Evolutionary conservation across 2,797 vertebrate species (phyloP).

Genomic region (Enteromius argenteus): DNA sequence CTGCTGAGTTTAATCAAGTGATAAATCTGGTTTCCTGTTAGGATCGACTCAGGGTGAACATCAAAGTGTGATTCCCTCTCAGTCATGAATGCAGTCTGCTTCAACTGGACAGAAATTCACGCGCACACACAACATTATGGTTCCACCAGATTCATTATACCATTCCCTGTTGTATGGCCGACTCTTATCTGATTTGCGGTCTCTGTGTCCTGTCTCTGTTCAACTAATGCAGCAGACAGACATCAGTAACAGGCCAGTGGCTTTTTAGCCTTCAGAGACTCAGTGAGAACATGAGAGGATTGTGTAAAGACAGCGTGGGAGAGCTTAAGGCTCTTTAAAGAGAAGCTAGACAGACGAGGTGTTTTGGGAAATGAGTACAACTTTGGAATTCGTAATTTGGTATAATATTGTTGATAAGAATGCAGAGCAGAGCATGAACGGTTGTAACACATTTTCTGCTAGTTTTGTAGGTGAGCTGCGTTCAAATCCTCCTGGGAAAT

Average conservation of each 20-base stretch:
- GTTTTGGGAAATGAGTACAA: slow-evolving; percentile 16
- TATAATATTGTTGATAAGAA: slow-evolving; percentile 4
- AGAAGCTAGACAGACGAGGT: background rate
- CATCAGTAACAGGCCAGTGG: slow-evolving; percentile 45
- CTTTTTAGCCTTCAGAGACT: slow-evolving; percentile 31
- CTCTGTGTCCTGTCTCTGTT: slow-evolving; percentile 47
- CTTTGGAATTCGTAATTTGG: slow-evolving; percentile 16
- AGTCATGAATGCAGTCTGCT: slow-evolving; percentile 37
- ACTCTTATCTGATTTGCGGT: slow-evolving; percentile 42
- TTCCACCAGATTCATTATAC: slow-evolving; percentile 35
- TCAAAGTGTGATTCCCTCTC: slow-evolving; percentile 50
- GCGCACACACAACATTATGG: slow-evolving; percentile 15
- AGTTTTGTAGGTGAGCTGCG: background rate
- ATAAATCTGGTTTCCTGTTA: slow-evolving; percentile 51
- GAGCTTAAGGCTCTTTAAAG: slow-evolving; percentile 36
- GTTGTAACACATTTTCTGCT: background rate
- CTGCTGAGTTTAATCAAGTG: slow-evolving; percentile 51
- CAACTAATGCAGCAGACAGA: slow-evolving; percentile 45
- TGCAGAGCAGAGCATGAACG: background rate
- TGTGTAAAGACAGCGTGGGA: slow-evolving; percentile 43
- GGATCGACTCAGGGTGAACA: slow-evolving; percentile 44
- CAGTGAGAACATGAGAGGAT: slow-evolving; percentile 37
- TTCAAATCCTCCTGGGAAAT: background rate
- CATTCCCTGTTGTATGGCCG: slow-evolving; percentile 22
- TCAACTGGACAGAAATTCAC: slow-evolving; percentile 36